phyloP scores from a whole-genome alignment of 2,113 vertebrate genomes.

The Acrocephalus arundinaceus region DNA sequence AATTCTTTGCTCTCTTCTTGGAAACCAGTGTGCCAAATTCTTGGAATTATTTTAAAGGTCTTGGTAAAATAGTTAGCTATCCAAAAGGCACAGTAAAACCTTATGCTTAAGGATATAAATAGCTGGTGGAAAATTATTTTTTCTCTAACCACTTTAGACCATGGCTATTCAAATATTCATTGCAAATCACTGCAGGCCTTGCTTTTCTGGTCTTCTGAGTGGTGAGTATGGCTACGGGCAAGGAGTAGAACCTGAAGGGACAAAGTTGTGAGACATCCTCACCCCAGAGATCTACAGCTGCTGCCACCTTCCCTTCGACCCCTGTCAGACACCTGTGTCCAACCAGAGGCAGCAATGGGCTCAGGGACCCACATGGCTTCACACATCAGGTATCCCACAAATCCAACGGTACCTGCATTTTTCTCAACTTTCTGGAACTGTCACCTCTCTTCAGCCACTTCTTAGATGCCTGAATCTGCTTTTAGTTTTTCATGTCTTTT shows the following conservation, averaged over 20 bases:
- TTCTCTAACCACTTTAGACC: background rate
- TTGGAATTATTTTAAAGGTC: slow-evolving; percentile 49
- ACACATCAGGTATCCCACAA: background rate
- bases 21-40: slow-evolving; percentile 30
- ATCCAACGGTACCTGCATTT: background rate
- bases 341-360: background rate
- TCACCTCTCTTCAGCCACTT: background rate
- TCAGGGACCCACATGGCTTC: background rate
- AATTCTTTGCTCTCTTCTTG: slow-evolving; percentile 60
- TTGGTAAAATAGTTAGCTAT: background rate
- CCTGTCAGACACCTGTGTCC: background rate
- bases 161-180: background rate
- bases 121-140: slow-evolving; percentile 16
- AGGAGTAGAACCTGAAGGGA: background rate
- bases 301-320: background rate
- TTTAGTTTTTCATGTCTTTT: background rate
- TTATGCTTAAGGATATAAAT: slow-evolving; percentile 25
- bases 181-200: background rate
- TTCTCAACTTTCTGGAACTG: background rate
- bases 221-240: background rate
- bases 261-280: background rate
- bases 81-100: background rate
- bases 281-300: background rate
- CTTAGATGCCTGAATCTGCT: background rate
- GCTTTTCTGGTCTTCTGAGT: background rate